Conservation (phyloP, 2,113 vertebrate genomes). For the Otocyon megalotis region DNA sequence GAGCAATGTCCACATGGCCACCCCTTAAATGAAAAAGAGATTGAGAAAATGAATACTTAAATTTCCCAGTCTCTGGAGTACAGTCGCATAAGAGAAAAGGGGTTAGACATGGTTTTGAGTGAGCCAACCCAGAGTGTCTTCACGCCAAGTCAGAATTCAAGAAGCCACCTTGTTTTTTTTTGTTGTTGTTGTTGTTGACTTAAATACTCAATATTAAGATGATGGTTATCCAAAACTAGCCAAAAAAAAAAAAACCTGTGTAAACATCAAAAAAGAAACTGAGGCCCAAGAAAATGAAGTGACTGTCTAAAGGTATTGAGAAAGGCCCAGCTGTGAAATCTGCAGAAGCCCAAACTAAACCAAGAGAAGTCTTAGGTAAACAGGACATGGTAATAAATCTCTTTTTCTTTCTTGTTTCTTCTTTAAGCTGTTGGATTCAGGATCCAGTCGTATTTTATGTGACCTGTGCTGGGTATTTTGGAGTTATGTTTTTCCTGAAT, state of each 20-base stretch:
- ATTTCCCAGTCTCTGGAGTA: background rate
- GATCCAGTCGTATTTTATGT: conserved; percentile 91
- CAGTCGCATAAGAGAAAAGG: background rate
- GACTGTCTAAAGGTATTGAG: background rate
- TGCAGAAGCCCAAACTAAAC: background rate
- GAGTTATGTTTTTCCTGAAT: conserved; percentile 95
- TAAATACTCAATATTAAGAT: background rate
- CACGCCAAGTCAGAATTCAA: background rate
- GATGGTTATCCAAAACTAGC: background rate
- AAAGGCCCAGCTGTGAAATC: background rate
- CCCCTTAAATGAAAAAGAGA: background rate
- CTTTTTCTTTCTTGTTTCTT: background rate
- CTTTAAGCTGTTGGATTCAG: conserved; percentile 95
- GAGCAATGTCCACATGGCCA: background rate
- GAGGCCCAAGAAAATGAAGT: background rate
- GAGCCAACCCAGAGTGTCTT: background rate
- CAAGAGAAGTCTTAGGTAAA: background rate
- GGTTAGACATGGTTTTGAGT: background rate
- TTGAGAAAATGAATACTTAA: background rate
- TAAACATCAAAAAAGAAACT: background rate
- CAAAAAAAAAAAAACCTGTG: background rate
- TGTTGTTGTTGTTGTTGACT: background rate
- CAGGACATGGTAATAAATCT: background rate
- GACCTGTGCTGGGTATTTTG: conserved; percentile 95
- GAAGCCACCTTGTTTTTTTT: background rate